Percentiles rank a stretch among this genome's conserved stretches.
These are phyloP conservation scores for Nannoperca australis DNA, from an alignment of 2,797 vertebrate species.

Conservation along the genomic window DNA sequence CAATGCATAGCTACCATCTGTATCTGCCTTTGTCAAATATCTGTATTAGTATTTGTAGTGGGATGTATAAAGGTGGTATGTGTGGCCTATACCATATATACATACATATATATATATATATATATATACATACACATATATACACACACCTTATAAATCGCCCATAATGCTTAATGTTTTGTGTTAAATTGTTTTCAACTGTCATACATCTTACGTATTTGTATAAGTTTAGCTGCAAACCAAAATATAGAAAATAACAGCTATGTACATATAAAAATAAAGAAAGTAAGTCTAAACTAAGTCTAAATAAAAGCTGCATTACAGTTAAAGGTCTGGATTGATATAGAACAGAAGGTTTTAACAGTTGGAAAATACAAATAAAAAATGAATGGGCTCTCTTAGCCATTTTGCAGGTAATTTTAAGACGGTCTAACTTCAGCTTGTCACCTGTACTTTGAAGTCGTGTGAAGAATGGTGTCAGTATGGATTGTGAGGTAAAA, in stretches of 20 bases:
- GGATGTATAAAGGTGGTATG: rapidly evolving
- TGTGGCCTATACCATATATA: no score
- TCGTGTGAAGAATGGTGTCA: neutral
- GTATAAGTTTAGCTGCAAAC: neutral
- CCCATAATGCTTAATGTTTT: neutral
- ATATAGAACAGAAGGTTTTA: neutral
- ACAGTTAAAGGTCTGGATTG: neutral
- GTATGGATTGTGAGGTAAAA: neutral
- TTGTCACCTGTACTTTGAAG: neutral
- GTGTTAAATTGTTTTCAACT: neutral
- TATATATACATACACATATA: no score
- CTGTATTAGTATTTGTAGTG: neutral
- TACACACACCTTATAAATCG: neutral
- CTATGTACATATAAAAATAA: rapidly evolving
- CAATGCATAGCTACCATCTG: neutral
- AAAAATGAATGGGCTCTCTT: neutral
- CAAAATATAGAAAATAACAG: neutral
- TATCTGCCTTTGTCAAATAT: no score
- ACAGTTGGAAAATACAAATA: neutral
- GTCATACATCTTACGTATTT: neutral
- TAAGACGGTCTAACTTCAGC: neutral
- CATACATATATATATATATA: no score
- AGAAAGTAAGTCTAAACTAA: neutral
- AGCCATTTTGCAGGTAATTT: neutral
- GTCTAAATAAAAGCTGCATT: neutral